A percentile compares a stretch with the other conserved stretches of the same genome.
Evolutionary conservation across 2,888 invertebrate species (phyloP).

Genomic region (Euspilapteryx auroguttella): DNA sequence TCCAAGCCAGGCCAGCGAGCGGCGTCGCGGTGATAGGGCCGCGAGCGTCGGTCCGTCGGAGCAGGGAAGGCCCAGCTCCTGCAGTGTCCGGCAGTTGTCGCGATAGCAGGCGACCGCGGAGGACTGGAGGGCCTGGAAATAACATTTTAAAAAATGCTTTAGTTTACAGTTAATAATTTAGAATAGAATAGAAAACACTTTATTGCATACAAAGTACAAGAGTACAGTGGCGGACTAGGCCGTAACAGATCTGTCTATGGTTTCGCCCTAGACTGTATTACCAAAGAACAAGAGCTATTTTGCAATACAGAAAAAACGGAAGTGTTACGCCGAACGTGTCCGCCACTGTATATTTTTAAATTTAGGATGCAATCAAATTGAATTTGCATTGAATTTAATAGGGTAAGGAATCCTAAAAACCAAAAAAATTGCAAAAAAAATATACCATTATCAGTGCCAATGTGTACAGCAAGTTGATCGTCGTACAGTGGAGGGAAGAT

Average conservation of each 20-base stretch:
- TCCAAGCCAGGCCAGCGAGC: constrained; percentile 79
- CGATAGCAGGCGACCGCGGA: constrained; percentile 70
- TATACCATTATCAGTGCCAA: constrained; percentile 50
- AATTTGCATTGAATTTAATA: too few relatives aligned
- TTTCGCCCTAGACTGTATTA: too few relatives aligned
- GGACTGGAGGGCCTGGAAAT: constrained; percentile 42
- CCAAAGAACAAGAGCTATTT: too few relatives aligned
- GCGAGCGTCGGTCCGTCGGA: constrained; percentile 62
- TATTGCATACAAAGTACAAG: too few relatives aligned
- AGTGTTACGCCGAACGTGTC: too few relatives aligned
- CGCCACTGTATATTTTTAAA: too few relatives aligned
- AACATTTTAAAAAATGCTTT: not conserved
- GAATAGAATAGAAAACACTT: not conserved
- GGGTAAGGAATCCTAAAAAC: too few relatives aligned
- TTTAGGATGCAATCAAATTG: too few relatives aligned
- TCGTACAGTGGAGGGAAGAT: constrained; percentile 82
- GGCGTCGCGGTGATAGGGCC: constrained; percentile 41
- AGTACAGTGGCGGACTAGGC: too few relatives aligned
- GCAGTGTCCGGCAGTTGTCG: constrained; percentile 75
- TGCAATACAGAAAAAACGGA: too few relatives aligned
- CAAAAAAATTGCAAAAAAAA: not conserved
- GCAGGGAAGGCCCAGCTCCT: constrained; percentile 68
- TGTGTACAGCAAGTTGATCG: constrained; percentile 78
- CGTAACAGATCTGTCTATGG: too few relatives aligned
- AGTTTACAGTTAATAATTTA: not conserved